Evolutionary conservation across 1,140 invertebrate genomes (phyloP), one percentile per base, ranked within the genome.

Genomic region (Pseudomyrmex gracilis): DNA sequence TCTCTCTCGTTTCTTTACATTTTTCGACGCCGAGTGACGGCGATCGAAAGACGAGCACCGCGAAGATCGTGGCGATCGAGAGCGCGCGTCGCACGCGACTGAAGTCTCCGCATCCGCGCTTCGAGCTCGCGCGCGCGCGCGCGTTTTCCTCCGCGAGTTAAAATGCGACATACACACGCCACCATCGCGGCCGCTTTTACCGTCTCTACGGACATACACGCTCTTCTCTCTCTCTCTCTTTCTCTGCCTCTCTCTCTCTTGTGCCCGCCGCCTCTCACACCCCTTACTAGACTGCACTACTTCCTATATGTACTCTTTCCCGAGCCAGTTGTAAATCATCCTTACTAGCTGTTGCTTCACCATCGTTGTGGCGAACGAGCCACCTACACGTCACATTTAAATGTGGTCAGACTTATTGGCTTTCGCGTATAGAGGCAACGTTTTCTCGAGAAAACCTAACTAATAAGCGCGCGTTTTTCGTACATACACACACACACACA

Each of bases 81-180:
- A 77, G 84, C 88, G 91, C 88, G 90, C 87, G 87, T 90, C 82
- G 87, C 90, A 90, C 87, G 90, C 91, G 88, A 92, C 91, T 92
- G 91, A 90, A 86, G 77, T 87, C 74, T 34, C 49, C 49, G 49
- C 49, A 51, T 9, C 49, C 49, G 49, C 49, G 49, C 49, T 13
- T 13, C 74, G 61, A 34, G 73, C 71, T 73, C 49, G 49, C 49
- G 49, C 78, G 78, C 49, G 71, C 45, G 55, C 66, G 43, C 77
- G 80, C n/a, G n/a, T n/a, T 86, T 87, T 90, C 84, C 83, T 83
- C 74, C 80, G 85, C 73, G 89, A 86, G 87, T 87, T 88, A 76
- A 86, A 89, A 85, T 83, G 17, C 60, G 83, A 77, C 88, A 58
- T 73, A 63, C 63, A 17, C 61, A 76, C 61, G 70, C 13, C 34